A percentile compares a stretch with the other conserved stretches of the same genome.
Conservation (phyloP, 2,113 vertebrate genomes). For the Turdus rufiventris region DNA sequence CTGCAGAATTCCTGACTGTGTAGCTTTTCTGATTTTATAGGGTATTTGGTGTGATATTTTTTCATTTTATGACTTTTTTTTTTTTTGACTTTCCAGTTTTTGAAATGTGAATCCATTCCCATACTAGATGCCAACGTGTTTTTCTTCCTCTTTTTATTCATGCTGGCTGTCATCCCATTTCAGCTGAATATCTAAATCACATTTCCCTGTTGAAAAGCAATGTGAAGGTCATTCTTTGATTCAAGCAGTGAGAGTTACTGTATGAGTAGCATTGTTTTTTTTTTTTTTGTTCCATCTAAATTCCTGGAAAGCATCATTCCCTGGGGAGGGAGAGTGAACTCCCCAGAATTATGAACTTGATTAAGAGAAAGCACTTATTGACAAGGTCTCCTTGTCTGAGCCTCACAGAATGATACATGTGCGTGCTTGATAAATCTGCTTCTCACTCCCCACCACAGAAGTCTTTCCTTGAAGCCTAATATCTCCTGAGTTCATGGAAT, state of each 20-base stretch:
- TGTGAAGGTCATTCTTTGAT: not conserved
- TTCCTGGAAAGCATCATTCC: not conserved
- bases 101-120: not conserved
- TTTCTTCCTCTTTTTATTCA: slow-evolving; percentile 13
- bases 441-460: not conserved
- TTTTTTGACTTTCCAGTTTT: not conserved
- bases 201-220: not conserved
- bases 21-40: not conserved
- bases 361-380: not conserved
- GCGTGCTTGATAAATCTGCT: not conserved
- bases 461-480: not conserved
- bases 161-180: not conserved
- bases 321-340: not conserved
- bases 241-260: not conserved
- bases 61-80: not conserved
- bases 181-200: slow-evolving; percentile 8
- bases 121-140: not conserved
- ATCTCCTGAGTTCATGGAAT: not conserved
- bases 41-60: not conserved
- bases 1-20: not conserved
- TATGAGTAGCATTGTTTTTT: not conserved
- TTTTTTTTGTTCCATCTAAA: not conserved
- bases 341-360: not conserved
- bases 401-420: not conserved
- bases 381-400: not conserved